Percentiles rank a stretch among this genome's conserved stretches.
These are phyloP conservation scores for Sialis lutaria DNA, from an alignment of 2,888 invertebrate genomes.

Conservation along the genomic window DNA sequence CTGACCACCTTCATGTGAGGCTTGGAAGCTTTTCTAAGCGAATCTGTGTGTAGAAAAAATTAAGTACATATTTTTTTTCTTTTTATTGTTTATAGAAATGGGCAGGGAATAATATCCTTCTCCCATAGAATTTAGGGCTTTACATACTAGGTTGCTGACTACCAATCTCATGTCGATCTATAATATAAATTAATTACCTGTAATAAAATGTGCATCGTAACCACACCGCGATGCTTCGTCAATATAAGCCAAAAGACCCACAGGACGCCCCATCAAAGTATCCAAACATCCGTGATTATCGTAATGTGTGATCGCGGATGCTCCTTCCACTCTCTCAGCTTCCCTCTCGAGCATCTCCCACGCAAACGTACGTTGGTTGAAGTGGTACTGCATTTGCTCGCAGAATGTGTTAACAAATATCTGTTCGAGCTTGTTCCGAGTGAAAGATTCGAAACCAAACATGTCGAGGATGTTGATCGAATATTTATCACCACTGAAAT, in stretches of 20 bases:
- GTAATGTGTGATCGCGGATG: slow-evolving; percentile 51
- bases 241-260: slow-evolving; percentile 67
- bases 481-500: slow-evolving; percentile 65
- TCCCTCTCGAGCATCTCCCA: slow-evolving; percentile 71
- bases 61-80: too few species aligned
- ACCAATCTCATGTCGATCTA: too few species aligned
- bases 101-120: too few species aligned
- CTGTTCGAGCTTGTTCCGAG: slow-evolving; percentile 72
- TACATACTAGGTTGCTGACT: too few species aligned
- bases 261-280: slow-evolving; percentile 66
- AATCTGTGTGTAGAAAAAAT: too few species aligned
- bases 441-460: slow-evolving; percentile 86
- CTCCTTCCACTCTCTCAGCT: slow-evolving; percentile 61
- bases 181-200: slow-evolving; percentile 36
- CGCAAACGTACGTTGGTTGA: slow-evolving; percentile 77
- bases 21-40: slow-evolving; percentile 13
- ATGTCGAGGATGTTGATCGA: slow-evolving; percentile 71
- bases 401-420: slow-evolving; percentile 78
- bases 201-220: slow-evolving; percentile 51
- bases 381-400: slow-evolving; percentile 86
- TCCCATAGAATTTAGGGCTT: too few species aligned
- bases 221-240: slow-evolving; percentile 72
- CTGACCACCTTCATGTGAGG: slow-evolving; percentile 36
- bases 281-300: slow-evolving; percentile 81
- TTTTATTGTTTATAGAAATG: too few species aligned